phyloP scores from a whole-genome alignment of 2,797 vertebrate species.

The Alauda arvensis region DNA sequence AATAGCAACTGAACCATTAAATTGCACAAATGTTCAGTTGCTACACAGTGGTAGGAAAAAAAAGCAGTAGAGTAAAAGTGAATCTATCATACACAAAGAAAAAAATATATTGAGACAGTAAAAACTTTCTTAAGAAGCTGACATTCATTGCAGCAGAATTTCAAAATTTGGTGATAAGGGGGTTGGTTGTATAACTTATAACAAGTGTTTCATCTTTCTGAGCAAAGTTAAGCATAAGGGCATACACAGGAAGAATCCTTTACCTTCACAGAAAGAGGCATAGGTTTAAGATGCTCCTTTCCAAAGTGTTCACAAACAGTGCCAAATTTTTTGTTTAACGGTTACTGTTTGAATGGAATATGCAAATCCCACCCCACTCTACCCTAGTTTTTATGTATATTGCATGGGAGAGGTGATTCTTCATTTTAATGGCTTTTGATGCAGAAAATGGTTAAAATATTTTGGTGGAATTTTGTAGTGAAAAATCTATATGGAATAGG shows the following conservation, averaged over 20 bases:
- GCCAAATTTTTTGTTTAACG: not conserved
- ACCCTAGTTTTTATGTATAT: not conserved
- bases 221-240: not conserved
- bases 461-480: not conserved
- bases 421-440: not conserved
- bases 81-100: not conserved
- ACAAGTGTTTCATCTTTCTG: not conserved
- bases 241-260: not conserved
- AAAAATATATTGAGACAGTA: not conserved
- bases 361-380: not conserved
- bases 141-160: not conserved
- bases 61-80: not conserved
- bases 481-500: not conserved
- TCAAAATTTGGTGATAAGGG: not conserved
- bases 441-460: conserved; percentile 23
- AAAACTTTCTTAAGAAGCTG: not conserved
- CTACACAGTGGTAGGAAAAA: not conserved
- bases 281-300: not conserved
- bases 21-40: not conserved
- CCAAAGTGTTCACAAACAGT: not conserved
- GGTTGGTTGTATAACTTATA: not conserved
- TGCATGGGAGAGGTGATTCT: not conserved
- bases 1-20: not conserved
- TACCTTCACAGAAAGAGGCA: not conserved
- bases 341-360: not conserved